Percentiles rank a stretch among this genome's conserved stretches.
These are phyloP conservation scores for Takifugu rubripes DNA, from an alignment of 2,797 vertebrate genomes.

Conservation along the genomic window DNA sequence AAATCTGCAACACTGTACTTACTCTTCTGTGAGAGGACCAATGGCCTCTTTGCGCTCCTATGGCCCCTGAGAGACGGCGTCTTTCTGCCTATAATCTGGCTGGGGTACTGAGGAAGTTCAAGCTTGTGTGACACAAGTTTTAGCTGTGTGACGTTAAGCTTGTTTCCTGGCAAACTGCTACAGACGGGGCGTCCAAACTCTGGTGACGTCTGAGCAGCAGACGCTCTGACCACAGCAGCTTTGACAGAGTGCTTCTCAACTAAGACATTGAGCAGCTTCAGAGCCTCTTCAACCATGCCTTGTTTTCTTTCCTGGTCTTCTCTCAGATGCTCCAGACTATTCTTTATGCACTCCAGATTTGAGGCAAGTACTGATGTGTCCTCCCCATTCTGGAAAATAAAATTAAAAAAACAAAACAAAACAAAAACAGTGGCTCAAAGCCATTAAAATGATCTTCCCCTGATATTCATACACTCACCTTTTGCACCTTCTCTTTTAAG, in stretches of 20 bases:
- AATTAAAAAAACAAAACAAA: slow-evolving; percentile 1
- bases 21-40: slow-evolving; percentile 49
- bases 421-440: background rate
- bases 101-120: slow-evolving; percentile 9
- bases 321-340: slow-evolving; percentile 57
- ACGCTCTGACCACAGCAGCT: slow-evolving; percentile 26
- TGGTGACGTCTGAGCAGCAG: slow-evolving; percentile 74
- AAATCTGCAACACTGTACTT: slow-evolving; percentile 32
- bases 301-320: slow-evolving; percentile 60
- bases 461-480: slow-evolving; percentile 52
- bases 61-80: slow-evolving; percentile 31
- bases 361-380: slow-evolving; percentile 53
- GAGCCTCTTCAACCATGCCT: slow-evolving; percentile 61
- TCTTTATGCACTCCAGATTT: slow-evolving; percentile 59
- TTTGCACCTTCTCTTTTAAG: slow-evolving; percentile 60
- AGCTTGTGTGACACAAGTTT: background rate
- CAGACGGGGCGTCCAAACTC: slow-evolving; percentile 31
- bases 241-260: slow-evolving; percentile 48
- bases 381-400: background rate
- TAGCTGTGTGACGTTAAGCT: slow-evolving; percentile 13
- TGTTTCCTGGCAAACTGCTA: slow-evolving; percentile 30
- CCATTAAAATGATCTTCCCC: background rate
- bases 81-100: slow-evolving; percentile 9
- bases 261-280: slow-evolving; percentile 61
- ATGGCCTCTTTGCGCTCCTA: slow-evolving; percentile 52